Base-by-base conservation (phyloP, 2,888 invertebrate species). In the Ptycholaimellus sp. region DNA sequence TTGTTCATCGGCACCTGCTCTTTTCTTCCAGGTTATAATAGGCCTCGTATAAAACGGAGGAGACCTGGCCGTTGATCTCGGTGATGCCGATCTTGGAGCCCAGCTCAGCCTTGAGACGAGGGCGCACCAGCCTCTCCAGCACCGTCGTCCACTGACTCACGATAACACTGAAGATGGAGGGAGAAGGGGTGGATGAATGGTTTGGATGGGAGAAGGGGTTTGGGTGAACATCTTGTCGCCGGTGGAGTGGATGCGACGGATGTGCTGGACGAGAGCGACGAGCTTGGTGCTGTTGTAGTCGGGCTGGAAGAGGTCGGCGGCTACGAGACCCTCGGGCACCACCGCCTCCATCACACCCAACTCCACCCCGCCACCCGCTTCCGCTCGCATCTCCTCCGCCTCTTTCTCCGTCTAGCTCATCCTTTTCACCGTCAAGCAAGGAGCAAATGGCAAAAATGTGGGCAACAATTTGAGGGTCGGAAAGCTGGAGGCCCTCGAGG, bases 101-200 rank as follows among this genome's bases (percentile, higher is more conserved):
- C n/a, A n/a, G 9, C 29, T 3, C 13, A 25, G 5, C 31, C 35
- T 37, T 29, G 29, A 37, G 34, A 33, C 93, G 63, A 55, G 76
- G 72, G 0, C 56, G 50, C 25, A 70, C 70, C 7, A 90, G 63
- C 29, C 90, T 66, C 0, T 71, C 62, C 6, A 93, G 64, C 50
- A 81, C 72, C 1, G 72, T 69, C 0, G 79, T 75, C 87, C 87
- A 93, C 54, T 90, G 90, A 0, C 85, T 87, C 1, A 93, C 81
- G 4, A 93, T 69, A 16, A 67, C 64, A 47, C 65, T 49, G 42
- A 13, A 14, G 9, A 29, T n/a, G n/a, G n/a, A n/a, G n/a, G n/a
- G n/a, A n/a, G n/a, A n/a, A n/a, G n/a, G 25, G 25, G 25, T 7
- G 25, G n/a, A n/a, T n/a, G n/a, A n/a, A n/a, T n/a, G n/a, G n/a